Conservation (phyloP, 1,140 invertebrate genomes). For the Dinothrombium tinctorium region DNA sequence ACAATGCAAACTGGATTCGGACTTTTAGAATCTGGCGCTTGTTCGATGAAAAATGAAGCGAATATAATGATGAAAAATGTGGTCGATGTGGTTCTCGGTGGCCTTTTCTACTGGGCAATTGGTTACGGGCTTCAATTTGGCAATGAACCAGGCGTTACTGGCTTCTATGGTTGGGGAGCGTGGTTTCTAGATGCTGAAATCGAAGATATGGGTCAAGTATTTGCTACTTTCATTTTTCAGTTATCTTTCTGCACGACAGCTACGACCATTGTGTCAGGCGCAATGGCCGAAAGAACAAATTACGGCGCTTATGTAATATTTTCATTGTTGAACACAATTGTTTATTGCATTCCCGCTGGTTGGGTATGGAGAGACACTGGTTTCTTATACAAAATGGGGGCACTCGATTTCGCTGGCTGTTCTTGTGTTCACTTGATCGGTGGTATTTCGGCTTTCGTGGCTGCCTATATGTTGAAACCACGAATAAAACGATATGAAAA, state of each 20-base stretch:
- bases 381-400: conserved; percentile 51
- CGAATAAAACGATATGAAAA: conserved; percentile 58
- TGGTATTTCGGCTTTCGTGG: conserved; percentile 47
- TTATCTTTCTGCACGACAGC: conserved; percentile 23
- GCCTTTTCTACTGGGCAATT: conserved; percentile 76
- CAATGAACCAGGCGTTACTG: conserved; percentile 30
- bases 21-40: conserved; percentile 67
- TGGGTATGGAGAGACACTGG: conserved; percentile 72
- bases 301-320: conserved; percentile 74
- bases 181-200: conserved; percentile 25
- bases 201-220: conserved; percentile 17
- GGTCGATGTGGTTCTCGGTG: conserved; percentile 69
- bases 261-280: conserved; percentile 24
- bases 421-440: conserved; percentile 75
- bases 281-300: conserved; percentile 39
- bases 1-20: conserved; percentile 92
- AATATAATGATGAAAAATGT: conserved; percentile 92
- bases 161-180: conserved; percentile 32
- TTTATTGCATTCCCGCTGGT: conserved; percentile 80
- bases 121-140: conserved; percentile 78
- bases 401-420: conserved; percentile 70
- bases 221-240: conserved; percentile 22
- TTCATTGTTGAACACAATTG: conserved; percentile 61
- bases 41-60: conserved; percentile 74
- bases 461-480: conserved; percentile 67